A percentile compares a stretch with the other conserved stretches of the same genome.
Conservation (phyloP, 2,113 vertebrate genomes). For the Laticauda laticaudata region DNA sequence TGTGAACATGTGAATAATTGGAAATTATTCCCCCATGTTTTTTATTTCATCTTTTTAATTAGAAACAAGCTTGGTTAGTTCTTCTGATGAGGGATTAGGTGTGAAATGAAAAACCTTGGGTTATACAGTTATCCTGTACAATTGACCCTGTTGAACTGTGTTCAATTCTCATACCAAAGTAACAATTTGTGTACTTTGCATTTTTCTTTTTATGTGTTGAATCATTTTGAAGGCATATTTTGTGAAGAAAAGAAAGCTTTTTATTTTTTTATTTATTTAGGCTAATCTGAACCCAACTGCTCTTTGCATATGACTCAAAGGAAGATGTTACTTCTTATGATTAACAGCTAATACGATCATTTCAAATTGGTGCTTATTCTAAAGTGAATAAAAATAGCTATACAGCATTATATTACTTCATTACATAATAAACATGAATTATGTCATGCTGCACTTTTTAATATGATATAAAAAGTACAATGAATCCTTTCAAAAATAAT, state of each 20-base stretch:
- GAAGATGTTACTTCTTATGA: slow-evolving; percentile 62
- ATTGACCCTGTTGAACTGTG: slow-evolving; percentile 76
- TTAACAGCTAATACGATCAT: slow-evolving; percentile 46
- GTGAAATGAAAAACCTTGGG: slow-evolving; percentile 68
- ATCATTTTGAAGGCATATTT: slow-evolving; percentile 61
- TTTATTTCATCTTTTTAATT: slow-evolving; percentile 56
- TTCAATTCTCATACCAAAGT: slow-evolving; percentile 72
- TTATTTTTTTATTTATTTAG: slow-evolving; percentile 39
- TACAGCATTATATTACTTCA: slow-evolving; percentile 27
- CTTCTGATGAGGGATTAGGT: slow-evolving; percentile 66
- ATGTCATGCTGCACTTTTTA: slow-evolving; percentile 15
- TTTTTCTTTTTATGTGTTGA: slow-evolving; percentile 50
- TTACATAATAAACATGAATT: background rate
- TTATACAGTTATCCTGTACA: slow-evolving; percentile 71
- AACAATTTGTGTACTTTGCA: slow-evolving; percentile 21
- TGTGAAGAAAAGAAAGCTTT: slow-evolving; percentile 55
- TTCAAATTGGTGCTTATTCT: slow-evolving; percentile 60
- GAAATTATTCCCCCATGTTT: slow-evolving; percentile 59
- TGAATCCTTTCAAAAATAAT: slow-evolving; percentile 21
- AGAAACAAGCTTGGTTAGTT: slow-evolving; percentile 57
- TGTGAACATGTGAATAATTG: slow-evolving; percentile 37
- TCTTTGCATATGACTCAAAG: slow-evolving; percentile 62
- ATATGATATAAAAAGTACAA: slow-evolving; percentile 28
- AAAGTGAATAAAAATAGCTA: slow-evolving; percentile 55
- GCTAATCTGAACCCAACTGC: slow-evolving; percentile 71